Conservation (phyloP, 2,113 vertebrate genomes). For the Brevimyrus niger region DNA sequence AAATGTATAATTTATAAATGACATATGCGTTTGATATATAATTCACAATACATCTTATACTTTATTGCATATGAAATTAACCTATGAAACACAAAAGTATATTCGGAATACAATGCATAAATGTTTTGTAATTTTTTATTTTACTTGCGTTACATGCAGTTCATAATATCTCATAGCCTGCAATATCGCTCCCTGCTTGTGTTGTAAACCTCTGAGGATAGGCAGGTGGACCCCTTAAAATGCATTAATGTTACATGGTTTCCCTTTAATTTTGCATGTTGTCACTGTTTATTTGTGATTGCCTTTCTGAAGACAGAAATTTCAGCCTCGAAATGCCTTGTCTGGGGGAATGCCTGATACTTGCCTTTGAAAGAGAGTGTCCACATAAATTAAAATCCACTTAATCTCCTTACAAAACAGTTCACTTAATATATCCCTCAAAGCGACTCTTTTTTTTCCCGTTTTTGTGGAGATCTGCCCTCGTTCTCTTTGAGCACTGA, state of each 20-base stretch:
- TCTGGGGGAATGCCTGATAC: background rate
- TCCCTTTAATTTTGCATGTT: background rate
- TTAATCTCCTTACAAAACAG: constrained; percentile 13
- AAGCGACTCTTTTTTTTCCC: background rate
- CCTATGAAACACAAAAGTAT: background rate
- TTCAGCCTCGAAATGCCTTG: background rate
- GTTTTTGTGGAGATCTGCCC: background rate
- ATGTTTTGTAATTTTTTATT: background rate
- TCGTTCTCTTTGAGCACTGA: background rate
- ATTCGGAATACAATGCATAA: background rate
- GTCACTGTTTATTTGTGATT: background rate
- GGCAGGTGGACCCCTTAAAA: background rate
- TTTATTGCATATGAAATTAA: background rate
- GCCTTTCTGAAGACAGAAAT: constrained; percentile 2
- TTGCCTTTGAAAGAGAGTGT: background rate
- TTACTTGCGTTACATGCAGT: background rate
- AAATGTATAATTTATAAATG: background rate
- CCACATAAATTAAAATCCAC: constrained; percentile 3
- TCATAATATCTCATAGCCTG: background rate
- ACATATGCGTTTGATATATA: background rate
- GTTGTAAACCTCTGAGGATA: background rate
- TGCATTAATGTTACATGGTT: background rate
- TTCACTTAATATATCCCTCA: background rate
- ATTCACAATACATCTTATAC: background rate
- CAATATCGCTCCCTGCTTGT: background rate